Percentiles rank a stretch among this genome's conserved stretches.
Evolutionary conservation across 2,888 invertebrate species (phyloP).

Genomic region (Andrena dorsata): DNA sequence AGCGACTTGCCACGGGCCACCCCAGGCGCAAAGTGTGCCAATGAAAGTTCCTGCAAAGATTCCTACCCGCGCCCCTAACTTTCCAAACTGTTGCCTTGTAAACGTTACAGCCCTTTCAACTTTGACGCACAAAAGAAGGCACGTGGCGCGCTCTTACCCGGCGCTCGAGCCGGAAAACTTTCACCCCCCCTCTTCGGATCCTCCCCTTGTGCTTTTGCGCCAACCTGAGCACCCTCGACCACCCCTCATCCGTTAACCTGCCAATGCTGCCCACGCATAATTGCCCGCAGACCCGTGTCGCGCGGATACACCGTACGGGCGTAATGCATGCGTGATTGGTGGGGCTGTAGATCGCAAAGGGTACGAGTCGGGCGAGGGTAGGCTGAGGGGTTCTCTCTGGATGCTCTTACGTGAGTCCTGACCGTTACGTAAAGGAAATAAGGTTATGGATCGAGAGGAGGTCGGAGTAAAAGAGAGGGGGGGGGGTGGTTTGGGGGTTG

Average conservation of each 20-base stretch:
- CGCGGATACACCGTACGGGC: constrained; percentile 23
- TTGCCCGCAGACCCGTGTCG: constrained; percentile 26
- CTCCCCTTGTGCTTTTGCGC: neutral
- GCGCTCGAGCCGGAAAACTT: too few species aligned
- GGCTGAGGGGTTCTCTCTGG: constrained; percentile 11
- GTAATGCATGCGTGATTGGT: constrained; percentile 46
- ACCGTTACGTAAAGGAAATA: constrained; percentile 73
- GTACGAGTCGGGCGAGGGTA: neutral
- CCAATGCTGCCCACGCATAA: constrained; percentile 47
- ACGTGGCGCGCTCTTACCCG: too few species aligned
- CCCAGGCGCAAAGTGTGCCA: too few species aligned
- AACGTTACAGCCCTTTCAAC: too few species aligned
- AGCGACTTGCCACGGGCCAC: too few species aligned
- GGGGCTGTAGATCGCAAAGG: constrained; percentile 38
- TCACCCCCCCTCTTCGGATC: neutral
- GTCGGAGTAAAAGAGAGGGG: constrained; percentile 5
- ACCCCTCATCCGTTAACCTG: constrained; percentile 31
- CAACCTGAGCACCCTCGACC: constrained; percentile 5
- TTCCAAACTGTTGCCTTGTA: too few species aligned
- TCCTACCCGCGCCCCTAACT: too few species aligned
- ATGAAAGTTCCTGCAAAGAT: too few species aligned
- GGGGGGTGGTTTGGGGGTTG: neutral
- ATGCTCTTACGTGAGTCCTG: constrained; percentile 64
- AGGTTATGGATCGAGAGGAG: constrained; percentile 62
- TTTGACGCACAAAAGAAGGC: too few species aligned